Conservation (phyloP, 2,888 invertebrate genomes). For the Carcina quercana region DNA sequence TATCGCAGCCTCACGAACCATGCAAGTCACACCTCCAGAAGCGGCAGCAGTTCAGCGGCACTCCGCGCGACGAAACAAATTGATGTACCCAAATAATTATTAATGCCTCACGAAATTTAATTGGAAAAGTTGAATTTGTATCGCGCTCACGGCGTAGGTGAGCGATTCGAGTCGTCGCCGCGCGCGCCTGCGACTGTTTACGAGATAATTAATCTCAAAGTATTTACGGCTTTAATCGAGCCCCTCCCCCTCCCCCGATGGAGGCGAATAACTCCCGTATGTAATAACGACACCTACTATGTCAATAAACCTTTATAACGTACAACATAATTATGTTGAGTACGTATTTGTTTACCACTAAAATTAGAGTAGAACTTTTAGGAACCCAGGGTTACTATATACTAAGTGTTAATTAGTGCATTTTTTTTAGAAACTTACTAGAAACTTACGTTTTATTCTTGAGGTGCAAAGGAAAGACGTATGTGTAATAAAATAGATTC, state of each 20-base stretch:
- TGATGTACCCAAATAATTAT: constrained; percentile 77
- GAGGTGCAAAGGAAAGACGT: no score
- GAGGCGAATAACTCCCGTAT: constrained; percentile 69
- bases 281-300: constrained; percentile 57
- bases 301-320: constrained; percentile 26
- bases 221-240: constrained; percentile 75
- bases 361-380: no score
- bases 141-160: constrained; percentile 73
- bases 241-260: constrained; percentile 52
- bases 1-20: constrained; percentile 19
- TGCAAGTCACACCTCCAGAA: constrained; percentile 31
- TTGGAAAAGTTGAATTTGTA: constrained; percentile 76
- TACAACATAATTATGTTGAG: no score
- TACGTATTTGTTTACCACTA: no score
- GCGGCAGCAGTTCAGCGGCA: constrained; percentile 47
- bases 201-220: constrained; percentile 75
- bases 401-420: no score
- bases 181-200: constrained; percentile 65
- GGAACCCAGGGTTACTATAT: no score
- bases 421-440: no score
- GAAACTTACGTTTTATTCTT: no score
- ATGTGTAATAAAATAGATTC: no score
- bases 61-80: constrained; percentile 69
- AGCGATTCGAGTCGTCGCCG: constrained; percentile 62
- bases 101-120: constrained; percentile 77